A percentile compares a stretch with the other conserved stretches of the same genome.
Conservation (phyloP, 2,888 invertebrate species). For the Troides oblongomaculatus region DNA sequence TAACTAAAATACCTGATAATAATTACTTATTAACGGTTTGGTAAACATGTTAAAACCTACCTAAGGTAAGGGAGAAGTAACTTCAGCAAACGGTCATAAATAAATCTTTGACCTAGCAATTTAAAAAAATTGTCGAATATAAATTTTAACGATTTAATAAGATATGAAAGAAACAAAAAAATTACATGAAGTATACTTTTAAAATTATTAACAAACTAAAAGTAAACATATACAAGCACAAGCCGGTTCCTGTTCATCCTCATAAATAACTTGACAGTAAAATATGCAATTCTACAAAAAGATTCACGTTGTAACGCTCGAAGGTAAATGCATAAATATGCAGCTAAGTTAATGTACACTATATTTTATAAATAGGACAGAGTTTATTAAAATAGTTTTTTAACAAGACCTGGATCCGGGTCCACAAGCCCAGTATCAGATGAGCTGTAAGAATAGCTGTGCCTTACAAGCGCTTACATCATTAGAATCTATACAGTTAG, state of each 20-base stretch:
- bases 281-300: constrained; percentile 19
- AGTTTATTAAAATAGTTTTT: not conserved
- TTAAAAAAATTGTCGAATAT: not conserved
- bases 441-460: no score
- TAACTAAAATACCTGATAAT: no score
- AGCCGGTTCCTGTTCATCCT: constrained; percentile 7
- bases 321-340: constrained; percentile 12
- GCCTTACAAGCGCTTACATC: no score
- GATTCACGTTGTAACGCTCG: constrained; percentile 18
- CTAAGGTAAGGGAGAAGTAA: no score
- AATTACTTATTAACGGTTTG: no score
- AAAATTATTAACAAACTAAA: constrained; percentile 12
- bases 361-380: not conserved
- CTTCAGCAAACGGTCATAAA: not conserved
- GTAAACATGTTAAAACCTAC: no score
- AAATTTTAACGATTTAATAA: not conserved
- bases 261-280: constrained; percentile 23
- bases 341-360: constrained; percentile 3
- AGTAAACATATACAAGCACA: constrained; percentile 13
- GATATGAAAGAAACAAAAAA: constrained; percentile 1
- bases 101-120: not conserved
- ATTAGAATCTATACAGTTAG: not conserved
- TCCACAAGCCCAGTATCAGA: no score
- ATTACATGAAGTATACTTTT: constrained; percentile 6
- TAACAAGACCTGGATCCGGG: no score